These are phyloP conservation scores for Aplysina aerophoba DNA, from an alignment of 37 sponge, comb jelly and placozoan species.

Conservation along the genomic window DNA sequence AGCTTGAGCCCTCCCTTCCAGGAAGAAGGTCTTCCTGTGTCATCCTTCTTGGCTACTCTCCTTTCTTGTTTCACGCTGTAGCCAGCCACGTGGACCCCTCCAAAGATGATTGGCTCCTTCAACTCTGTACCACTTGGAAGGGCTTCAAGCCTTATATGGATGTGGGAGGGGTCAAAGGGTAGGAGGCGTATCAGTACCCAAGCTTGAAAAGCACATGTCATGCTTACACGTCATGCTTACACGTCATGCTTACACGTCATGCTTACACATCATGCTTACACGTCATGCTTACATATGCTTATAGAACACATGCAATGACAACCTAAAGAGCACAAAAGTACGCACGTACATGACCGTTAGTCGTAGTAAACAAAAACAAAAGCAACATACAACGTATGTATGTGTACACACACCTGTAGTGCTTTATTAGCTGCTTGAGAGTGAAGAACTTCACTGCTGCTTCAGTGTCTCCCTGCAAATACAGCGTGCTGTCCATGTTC, in stretches of 20 bases:
- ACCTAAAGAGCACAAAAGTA: background rate
- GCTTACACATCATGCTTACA: background rate
- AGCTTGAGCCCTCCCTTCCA: background rate
- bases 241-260: background rate
- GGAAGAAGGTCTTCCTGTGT: too few relatives aligned
- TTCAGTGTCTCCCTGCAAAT: background rate
- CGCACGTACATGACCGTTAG: background rate
- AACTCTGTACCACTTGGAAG: background rate
- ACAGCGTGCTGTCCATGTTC: constrained; percentile 5
- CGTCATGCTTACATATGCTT: background rate
- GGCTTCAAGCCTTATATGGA: background rate
- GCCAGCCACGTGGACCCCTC: background rate
- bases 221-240: background rate
- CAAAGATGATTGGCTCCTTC: background rate
- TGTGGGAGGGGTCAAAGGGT: background rate
- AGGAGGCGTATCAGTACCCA: background rate
- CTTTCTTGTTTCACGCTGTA: background rate
- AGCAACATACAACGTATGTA: constrained; percentile 6
- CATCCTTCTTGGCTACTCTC: too few relatives aligned
- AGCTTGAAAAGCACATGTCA: background rate
- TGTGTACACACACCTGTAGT: background rate
- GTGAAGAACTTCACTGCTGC: constrained; percentile 13
- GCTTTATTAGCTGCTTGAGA: background rate
- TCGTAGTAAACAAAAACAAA: background rate
- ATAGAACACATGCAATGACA: background rate